Conservation (phyloP, 2,113 vertebrate species). For the Oostethus manadensis region DNA sequence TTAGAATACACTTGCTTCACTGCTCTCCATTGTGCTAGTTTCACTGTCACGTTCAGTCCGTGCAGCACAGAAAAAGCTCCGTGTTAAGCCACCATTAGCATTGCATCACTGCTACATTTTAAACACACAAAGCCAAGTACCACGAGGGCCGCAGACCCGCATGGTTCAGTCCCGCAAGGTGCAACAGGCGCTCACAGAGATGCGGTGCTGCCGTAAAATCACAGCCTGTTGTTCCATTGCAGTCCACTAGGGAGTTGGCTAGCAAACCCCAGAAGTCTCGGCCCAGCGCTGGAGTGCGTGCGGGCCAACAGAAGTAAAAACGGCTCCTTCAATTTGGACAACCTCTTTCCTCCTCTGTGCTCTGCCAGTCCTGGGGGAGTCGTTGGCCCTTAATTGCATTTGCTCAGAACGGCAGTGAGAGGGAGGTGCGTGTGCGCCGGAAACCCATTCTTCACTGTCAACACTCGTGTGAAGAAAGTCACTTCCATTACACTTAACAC, state of each 20-base stretch:
- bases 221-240: slow-evolving; percentile 19
- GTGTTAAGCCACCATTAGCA: neutral
- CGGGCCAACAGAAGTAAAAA: slow-evolving; percentile 50
- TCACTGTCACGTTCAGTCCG: too few species aligned
- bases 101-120: neutral
- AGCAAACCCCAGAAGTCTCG: slow-evolving; percentile 22
- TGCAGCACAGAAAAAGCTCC: too few species aligned
- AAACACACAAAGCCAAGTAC: neutral
- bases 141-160: neutral
- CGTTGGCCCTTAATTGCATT: slow-evolving; percentile 67
- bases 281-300: slow-evolving; percentile 26
- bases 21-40: too few species aligned
- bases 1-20: too few species aligned
- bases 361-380: slow-evolving; percentile 57
- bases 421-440: slow-evolving; percentile 8
- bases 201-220: slow-evolving; percentile 7
- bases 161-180: neutral
- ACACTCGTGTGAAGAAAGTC: slow-evolving; percentile 8
- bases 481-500: slow-evolving; percentile 4
- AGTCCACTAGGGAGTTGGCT: slow-evolving; percentile 11
- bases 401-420: slow-evolving; percentile 47
- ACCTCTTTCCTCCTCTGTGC: slow-evolving; percentile 35
- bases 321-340: slow-evolving; percentile 49
- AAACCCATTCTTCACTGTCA: slow-evolving; percentile 28
- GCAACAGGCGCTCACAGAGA: neutral